phyloP scores from a whole-genome alignment of 2,797 vertebrate genomes.

The Bradypus variegatus region DNA sequence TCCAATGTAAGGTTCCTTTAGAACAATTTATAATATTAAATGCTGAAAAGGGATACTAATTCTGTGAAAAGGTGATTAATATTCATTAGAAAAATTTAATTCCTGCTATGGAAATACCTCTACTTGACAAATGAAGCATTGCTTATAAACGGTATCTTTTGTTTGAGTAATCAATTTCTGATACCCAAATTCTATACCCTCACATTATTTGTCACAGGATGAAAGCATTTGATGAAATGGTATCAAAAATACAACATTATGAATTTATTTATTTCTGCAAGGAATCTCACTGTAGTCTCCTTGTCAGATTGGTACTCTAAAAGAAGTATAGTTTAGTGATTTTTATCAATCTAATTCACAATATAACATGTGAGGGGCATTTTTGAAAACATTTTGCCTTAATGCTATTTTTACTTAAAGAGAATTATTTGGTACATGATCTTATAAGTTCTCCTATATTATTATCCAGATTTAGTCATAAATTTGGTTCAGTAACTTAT shows the following conservation, averaged over 20 bases:
- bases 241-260: slow-evolving; percentile 33
- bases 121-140: slow-evolving; percentile 32
- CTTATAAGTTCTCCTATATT: neutral
- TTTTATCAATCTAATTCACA: slow-evolving; percentile 32
- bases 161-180: slow-evolving; percentile 24
- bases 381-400: neutral
- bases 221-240: neutral
- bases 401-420: slow-evolving; percentile 17
- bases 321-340: neutral
- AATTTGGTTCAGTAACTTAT: neutral
- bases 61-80: slow-evolving; percentile 25
- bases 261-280: slow-evolving; percentile 13
- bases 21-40: slow-evolving; percentile 31
- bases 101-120: neutral
- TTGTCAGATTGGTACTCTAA: slow-evolving; percentile 11
- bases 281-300: neutral
- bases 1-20: neutral
- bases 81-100: slow-evolving; percentile 35
- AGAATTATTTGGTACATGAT: neutral
- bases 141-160: slow-evolving; percentile 29
- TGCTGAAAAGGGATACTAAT: neutral
- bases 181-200: slow-evolving; percentile 19
- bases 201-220: neutral
- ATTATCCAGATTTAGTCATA: neutral
- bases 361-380: neutral